Conservation (phyloP, 2,113 vertebrate genomes). For the Notarius quadriscutis region DNA sequence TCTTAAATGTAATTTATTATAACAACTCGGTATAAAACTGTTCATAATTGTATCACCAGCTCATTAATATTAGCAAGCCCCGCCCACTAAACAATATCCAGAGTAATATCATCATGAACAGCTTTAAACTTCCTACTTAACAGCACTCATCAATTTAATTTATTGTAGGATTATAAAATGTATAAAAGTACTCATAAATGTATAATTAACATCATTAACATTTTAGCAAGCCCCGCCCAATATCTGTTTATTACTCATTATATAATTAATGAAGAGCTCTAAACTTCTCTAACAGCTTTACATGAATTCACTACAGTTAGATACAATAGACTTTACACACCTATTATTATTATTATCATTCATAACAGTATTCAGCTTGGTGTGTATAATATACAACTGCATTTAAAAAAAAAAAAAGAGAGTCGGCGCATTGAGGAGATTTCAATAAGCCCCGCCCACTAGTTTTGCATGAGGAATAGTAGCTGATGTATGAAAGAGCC, state of each 20-base stretch:
- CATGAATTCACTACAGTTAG: too few species aligned
- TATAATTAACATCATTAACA: background rate
- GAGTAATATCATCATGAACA: background rate
- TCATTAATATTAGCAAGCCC: background rate
- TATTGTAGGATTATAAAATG: background rate
- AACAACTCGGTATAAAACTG: background rate
- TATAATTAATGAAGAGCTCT: background rate
- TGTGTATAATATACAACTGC: background rate
- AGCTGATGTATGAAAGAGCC: background rate
- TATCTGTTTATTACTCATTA: background rate
- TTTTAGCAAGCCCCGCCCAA: background rate
- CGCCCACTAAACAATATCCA: background rate
- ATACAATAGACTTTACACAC: too few species aligned
- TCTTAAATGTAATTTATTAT: background rate
- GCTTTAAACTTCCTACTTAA: background rate
- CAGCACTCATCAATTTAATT: background rate
- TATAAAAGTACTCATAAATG: background rate
- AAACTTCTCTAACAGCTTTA: background rate
- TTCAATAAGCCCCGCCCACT: background rate
- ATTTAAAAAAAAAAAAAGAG: too few species aligned
- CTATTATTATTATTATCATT: too few species aligned
- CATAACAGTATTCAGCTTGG: too few species aligned
- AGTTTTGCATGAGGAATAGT: background rate
- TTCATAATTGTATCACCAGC: too few species aligned
- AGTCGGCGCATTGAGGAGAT: background rate